Evolutionary conservation across 2,888 invertebrate species (phyloP).

Genomic region (Brachylomia viminalis): DNA sequence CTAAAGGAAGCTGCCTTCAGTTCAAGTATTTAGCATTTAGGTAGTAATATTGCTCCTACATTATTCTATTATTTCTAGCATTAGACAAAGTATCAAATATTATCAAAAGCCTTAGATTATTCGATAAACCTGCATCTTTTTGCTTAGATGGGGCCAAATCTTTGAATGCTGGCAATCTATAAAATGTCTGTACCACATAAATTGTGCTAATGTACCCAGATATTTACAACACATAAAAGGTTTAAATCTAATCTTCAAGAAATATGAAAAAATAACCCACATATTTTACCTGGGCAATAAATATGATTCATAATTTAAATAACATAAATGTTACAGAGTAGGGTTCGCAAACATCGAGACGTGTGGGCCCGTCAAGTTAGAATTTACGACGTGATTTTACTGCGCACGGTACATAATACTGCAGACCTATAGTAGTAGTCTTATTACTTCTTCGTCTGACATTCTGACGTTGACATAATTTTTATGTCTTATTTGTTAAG

Average conservation of each 20-base stretch:
- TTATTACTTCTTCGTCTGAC: conserved; percentile 50
- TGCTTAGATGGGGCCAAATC: background rate
- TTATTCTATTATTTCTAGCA: background rate
- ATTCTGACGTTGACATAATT: conserved; percentile 58
- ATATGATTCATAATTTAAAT: conserved; percentile 66
- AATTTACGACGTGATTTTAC: conserved; percentile 66
- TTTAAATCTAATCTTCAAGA: conserved; percentile 35
- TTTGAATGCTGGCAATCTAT: background rate
- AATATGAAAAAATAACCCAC: conserved; percentile 44
- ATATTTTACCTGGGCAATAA: conserved; percentile 49
- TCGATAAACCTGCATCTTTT: background rate
- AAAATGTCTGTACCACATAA: conserved; percentile 7
- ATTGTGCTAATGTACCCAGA: conserved; percentile 8
- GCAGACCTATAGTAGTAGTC: conserved; percentile 29
- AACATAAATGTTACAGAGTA: conserved; percentile 56
- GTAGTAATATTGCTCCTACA: background rate
- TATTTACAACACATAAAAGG: conserved; percentile 27
- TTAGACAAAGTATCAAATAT: background rate
- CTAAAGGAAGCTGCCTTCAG: background rate
- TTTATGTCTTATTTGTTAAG: conserved; percentile 61
- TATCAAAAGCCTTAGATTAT: background rate
- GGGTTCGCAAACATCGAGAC: conserved; percentile 59
- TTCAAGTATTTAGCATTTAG: background rate
- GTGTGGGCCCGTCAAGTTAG: conserved; percentile 53
- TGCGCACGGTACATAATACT: conserved; percentile 54